Evolutionary conservation across 1,140 invertebrate genomes (phyloP), one percentile per base, ranked within the genome.

Genomic region (Chionoecetes opilio): DNA sequence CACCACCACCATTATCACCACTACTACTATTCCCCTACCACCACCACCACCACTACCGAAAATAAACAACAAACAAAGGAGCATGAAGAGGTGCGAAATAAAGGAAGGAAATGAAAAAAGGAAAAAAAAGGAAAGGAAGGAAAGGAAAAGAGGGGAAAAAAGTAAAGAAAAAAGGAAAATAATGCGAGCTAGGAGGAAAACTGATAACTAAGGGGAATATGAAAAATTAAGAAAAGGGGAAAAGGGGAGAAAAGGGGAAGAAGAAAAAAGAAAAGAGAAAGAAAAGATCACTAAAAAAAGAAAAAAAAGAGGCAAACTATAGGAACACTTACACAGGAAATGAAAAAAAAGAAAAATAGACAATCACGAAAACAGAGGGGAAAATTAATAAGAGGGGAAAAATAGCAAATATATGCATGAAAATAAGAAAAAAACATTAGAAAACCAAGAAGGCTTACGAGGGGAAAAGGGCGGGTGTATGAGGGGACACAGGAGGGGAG

Each of bases 111-210:
- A 75, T 1, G 63, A 75, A 75, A n/a, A 87, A 37, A 34, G 6
- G 14, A 87, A 87, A 17, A 87, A 35, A 17, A 87, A 87, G 29
- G 29, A 87, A 0, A 37, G 87, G 21, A 14, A 38, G 14, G 0
- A 38, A 21, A 41, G 37, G 14, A 6, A 29, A 37, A 89, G 14
- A 29, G 8, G 87, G 35, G 87, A 31, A 53, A 53, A 53, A 53
- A 17, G 46, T 53, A 9, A 53, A 53, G 87, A 89, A 87, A 87
- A n/a, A 17, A n/a, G 14, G 35, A 89, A 5, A 38, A 89, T 89
- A 89, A 31, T 14, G 41, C 32, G 17, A 41, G 31, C 2, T n/a
- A 8, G 38, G 31, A 41, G n/a, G 14, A 26, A 87, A 31, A 41
- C 11, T 0, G 31, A 87, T 35, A 31, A 87, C 26, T 21, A 87